Evolutionary conservation across 2,797 vertebrate species (phyloP).

Genomic region (Acanthopagrus latus): DNA sequence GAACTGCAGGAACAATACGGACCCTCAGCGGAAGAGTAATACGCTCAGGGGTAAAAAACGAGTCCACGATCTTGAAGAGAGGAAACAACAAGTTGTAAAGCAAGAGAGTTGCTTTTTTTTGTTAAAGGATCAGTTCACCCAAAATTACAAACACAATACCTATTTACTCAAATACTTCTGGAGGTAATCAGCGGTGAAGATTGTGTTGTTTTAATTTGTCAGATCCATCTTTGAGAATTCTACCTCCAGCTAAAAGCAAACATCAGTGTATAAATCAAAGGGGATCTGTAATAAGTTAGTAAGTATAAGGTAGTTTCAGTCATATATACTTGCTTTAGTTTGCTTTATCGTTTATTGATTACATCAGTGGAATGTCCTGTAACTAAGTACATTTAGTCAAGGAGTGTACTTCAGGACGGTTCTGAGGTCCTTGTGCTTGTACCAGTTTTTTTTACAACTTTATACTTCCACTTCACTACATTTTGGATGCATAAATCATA

Average conservation of each 20-base stretch:
- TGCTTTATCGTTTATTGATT: too few relatives aligned
- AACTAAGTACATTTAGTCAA: too few relatives aligned
- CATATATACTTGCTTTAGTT: too few relatives aligned
- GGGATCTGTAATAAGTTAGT: too few relatives aligned
- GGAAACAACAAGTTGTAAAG: background rate
- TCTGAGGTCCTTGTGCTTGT: too few relatives aligned
- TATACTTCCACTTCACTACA: too few relatives aligned
- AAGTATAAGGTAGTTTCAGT: too few relatives aligned
- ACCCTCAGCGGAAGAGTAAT: background rate
- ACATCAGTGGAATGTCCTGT: too few relatives aligned
- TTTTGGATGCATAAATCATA: too few relatives aligned
- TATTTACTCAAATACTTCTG: background rate
- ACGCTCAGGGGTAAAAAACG: background rate
- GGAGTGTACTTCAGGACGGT: too few relatives aligned
- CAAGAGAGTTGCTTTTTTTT: background rate
- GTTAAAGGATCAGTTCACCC: background rate
- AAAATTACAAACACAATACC: background rate
- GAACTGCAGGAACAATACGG: constrained; percentile 11
- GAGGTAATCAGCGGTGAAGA: background rate
- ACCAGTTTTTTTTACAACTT: too few relatives aligned
- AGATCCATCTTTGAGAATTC: background rate
- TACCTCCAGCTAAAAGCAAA: background rate
- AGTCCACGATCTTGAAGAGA: background rate
- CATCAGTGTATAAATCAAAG: too few relatives aligned
- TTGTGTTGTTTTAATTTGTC: background rate